These are phyloP conservation scores for Plagiodera versicolora DNA, from an alignment of 2,888 invertebrate species.

Conservation along the genomic window DNA sequence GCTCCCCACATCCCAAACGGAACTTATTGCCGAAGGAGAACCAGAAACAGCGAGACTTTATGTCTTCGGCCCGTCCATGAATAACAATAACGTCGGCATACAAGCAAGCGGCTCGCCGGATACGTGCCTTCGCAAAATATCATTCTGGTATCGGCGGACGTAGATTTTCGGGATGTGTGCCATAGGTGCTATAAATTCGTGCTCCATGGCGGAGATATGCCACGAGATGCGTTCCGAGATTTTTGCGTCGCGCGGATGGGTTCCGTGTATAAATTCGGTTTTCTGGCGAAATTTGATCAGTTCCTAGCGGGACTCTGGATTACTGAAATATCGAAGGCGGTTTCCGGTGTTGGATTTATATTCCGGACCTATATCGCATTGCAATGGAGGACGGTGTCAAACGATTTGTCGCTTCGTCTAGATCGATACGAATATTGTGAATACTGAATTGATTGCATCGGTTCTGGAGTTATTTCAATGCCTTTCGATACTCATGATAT, in stretches of 20 bases:
- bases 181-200: constrained; percentile 27
- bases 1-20: constrained; percentile 25
- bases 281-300: constrained; percentile 13
- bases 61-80: constrained; percentile 33
- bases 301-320: constrained; percentile 3
- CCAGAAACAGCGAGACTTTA: constrained; percentile 34
- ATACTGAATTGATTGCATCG: background rate
- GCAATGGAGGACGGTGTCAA: background rate
- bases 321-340: background rate
- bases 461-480: background rate
- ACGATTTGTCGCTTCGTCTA: background rate
- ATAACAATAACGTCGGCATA: constrained; percentile 38
- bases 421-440: background rate
- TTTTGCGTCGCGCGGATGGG: background rate
- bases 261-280: constrained; percentile 16
- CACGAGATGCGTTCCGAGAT: constrained; percentile 11
- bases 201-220: constrained; percentile 18
- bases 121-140: constrained; percentile 38
- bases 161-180: constrained; percentile 22
- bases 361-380: background rate
- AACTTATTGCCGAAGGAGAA: constrained; percentile 29
- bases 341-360: background rate
- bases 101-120: too few relatives aligned
- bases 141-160: constrained; percentile 27
- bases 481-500: too few relatives aligned